Percentiles rank a stretch among this genome's conserved stretches.
Evolutionary conservation across 2,113 vertebrate genomes (phyloP).

Genomic region (Ramphastos sulfuratus): DNA sequence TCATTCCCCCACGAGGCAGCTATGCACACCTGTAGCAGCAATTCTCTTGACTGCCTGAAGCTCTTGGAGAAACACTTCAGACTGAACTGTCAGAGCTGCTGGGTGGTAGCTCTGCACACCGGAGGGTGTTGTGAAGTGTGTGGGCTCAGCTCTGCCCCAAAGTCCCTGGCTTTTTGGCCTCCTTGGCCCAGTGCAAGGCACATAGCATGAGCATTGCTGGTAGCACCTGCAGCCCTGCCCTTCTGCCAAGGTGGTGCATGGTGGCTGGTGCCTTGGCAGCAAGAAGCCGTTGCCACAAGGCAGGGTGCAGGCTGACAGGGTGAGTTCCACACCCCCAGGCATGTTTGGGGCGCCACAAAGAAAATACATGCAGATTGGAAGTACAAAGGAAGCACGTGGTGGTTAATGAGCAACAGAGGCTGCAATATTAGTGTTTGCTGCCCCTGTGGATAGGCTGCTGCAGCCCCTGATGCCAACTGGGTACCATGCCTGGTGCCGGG

Average conservation of each 20-base stretch:
- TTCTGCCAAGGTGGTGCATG: background rate
- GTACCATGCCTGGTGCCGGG: background rate
- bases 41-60: background rate
- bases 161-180: background rate
- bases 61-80: accelerated
- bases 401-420: background rate
- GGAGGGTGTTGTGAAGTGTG: background rate
- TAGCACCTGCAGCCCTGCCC: background rate
- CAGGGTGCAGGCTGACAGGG: background rate
- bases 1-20: constrained; percentile 83
- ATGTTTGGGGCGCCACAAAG: background rate
- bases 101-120: background rate
- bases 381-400: background rate
- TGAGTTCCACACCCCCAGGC: accelerated
- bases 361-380: background rate
- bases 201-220: accelerated
- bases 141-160: background rate
- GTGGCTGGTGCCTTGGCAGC: background rate
- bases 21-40: background rate
- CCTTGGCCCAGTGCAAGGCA: background rate
- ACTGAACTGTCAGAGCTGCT: background rate
- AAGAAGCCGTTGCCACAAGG: accelerated
- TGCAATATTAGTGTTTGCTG: accelerated
- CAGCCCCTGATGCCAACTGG: background rate
- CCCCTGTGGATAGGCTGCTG: accelerated